phyloP scores from a whole-genome alignment of 23 tunicate species.

The Ascidia mentula region DNA sequence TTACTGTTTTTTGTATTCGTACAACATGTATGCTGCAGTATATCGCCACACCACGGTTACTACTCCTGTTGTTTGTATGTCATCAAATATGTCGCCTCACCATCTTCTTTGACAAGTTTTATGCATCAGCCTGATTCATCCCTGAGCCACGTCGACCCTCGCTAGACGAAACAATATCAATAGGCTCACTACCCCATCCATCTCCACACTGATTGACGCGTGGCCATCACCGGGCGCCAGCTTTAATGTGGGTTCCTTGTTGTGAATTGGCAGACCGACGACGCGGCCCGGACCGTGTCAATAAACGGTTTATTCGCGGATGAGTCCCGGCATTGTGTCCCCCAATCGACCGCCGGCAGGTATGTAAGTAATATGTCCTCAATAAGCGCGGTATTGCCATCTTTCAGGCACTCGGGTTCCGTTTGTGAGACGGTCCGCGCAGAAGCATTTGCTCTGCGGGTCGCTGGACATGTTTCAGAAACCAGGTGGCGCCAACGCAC shows the following conservation, averaged over 20 bases:
- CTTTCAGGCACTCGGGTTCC: neutral
- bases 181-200: neutral
- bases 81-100: no score
- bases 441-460: neutral
- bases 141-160: neutral
- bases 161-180: neutral
- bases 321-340: neutral
- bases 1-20: no score
- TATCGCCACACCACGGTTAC: no score
- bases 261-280: neutral
- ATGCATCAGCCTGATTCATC: neutral
- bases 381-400: neutral
- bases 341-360: neutral
- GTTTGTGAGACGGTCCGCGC: neutral
- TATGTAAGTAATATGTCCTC: neutral
- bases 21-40: no score
- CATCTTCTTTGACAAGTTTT: neutral
- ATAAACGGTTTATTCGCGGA: conserved; percentile 2
- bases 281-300: neutral
- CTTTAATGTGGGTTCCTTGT: neutral
- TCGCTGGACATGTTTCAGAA: neutral
- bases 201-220: conserved; percentile 9
- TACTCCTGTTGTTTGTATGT: no score
- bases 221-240: neutral
- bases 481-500: neutral